phyloP scores from a whole-genome alignment of 2,888 invertebrate genomes.

The Idaea aversata region DNA sequence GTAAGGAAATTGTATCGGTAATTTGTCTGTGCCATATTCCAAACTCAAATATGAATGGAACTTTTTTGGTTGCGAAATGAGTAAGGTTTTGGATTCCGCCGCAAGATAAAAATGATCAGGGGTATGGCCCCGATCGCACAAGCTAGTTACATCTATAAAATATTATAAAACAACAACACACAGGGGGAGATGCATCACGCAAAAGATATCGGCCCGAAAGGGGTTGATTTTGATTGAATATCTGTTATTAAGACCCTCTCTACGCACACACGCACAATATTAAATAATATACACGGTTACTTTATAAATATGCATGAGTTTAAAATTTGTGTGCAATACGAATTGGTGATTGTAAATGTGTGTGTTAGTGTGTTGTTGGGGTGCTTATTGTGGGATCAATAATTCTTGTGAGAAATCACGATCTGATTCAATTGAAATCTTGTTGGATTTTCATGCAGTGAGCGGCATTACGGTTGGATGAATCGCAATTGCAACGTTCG shows the following conservation, averaged over 20 bases:
- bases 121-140: background rate
- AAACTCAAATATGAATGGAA: background rate
- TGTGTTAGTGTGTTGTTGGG: slow-evolving; percentile 28
- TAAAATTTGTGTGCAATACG: slow-evolving; percentile 57
- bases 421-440: slow-evolving; percentile 14
- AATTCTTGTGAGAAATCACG: slow-evolving; percentile 27
- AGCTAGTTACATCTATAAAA: slow-evolving; percentile 24
- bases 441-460: slow-evolving; percentile 4
- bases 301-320: slow-evolving; percentile 79
- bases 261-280: slow-evolving; percentile 65
- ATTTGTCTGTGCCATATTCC: background rate
- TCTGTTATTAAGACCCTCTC: slow-evolving; percentile 77
- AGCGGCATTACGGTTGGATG: background rate
- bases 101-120: background rate
- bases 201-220: slow-evolving; percentile 76
- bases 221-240: slow-evolving; percentile 81
- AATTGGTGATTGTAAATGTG: slow-evolving; percentile 35
- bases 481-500: background rate
- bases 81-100: background rate
- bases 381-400: slow-evolving; percentile 26
- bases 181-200: slow-evolving; percentile 68
- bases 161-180: slow-evolving; percentile 29
- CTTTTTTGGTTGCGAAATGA: background rate
- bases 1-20: slow-evolving; percentile 41
- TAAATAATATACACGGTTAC: slow-evolving; percentile 75